phyloP scores from a whole-genome alignment of 2,888 invertebrate genomes.

The Xanthostigma xanthostigma region DNA sequence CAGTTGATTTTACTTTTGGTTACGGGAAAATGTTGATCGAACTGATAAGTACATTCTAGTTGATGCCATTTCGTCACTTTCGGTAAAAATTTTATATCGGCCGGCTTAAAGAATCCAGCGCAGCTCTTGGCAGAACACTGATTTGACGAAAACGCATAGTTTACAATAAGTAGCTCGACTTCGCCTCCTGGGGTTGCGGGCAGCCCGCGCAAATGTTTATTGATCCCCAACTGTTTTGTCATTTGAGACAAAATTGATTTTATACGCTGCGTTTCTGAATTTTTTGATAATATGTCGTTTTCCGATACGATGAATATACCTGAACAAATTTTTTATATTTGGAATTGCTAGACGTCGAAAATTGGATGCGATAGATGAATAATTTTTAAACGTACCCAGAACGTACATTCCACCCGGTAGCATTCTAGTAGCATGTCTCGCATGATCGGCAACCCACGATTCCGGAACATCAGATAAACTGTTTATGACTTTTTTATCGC shows the following conservation, averaged over 20 bases:
- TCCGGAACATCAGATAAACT: slow-evolving; percentile 44
- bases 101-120: slow-evolving; percentile 40
- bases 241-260: slow-evolving; percentile 39
- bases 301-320: slow-evolving; percentile 61
- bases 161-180: too few species aligned
- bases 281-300: slow-evolving; percentile 44
- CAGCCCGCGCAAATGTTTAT: slow-evolving; percentile 46
- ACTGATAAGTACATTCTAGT: slow-evolving; percentile 57
- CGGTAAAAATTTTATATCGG: slow-evolving; percentile 62
- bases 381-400: slow-evolving; percentile 35
- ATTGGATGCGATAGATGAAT: too few species aligned
- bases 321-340: slow-evolving; percentile 18
- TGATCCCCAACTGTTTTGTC: slow-evolving; percentile 36
- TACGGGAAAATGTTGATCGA: slow-evolving; percentile 62
- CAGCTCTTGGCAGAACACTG: slow-evolving; percentile 16
- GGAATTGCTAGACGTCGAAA: not conserved
- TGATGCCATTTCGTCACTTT: slow-evolving; percentile 60
- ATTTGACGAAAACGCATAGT: too few species aligned
- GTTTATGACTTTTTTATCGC: slow-evolving; percentile 29
- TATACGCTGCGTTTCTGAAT: slow-evolving; percentile 39
- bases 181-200: slow-evolving; percentile 15
- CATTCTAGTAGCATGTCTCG: slow-evolving; percentile 77
- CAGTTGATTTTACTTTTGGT: slow-evolving; percentile 42
- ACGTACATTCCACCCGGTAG: slow-evolving; percentile 81
- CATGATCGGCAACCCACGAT: slow-evolving; percentile 63